These are phyloP conservation scores for Hippoglossus stenolepis DNA, from an alignment of 2,113 vertebrate genomes.

Conservation along the genomic window DNA sequence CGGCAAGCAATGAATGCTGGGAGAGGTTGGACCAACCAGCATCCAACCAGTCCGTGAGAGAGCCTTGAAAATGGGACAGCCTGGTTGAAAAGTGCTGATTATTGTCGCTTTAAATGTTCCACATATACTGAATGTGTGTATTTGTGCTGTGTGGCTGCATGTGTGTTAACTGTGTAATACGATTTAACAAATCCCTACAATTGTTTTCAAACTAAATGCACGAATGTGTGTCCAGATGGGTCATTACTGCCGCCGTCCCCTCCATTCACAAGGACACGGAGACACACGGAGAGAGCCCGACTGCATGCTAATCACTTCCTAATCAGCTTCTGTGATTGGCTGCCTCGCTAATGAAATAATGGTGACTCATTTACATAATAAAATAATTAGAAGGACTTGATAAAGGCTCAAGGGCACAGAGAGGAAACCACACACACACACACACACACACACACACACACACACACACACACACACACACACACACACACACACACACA, in stretches of 20 bases:
- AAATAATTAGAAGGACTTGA: slow-evolving; percentile 85
- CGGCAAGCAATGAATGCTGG: too few relatives aligned
- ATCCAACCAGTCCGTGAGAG: too few relatives aligned
- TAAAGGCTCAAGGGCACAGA: slow-evolving; percentile 84
- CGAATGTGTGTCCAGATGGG: slow-evolving; percentile 75
- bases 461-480: slow-evolving; percentile 12
- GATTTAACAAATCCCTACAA: slow-evolving; percentile 45
- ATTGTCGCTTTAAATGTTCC: too few relatives aligned
- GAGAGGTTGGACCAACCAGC: too few relatives aligned
- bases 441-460: slow-evolving; percentile 40
- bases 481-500: slow-evolving; percentile 24
- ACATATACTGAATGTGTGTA: not conserved
- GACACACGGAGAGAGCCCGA: slow-evolving; percentile 34
- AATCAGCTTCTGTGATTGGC: slow-evolving; percentile 83
- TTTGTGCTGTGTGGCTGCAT: not conserved
- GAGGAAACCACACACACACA: slow-evolving; percentile 46
- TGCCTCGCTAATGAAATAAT: slow-evolving; percentile 86
- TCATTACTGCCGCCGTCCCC: slow-evolving; percentile 61
- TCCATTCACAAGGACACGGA: slow-evolving; percentile 71
- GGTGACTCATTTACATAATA: slow-evolving; percentile 85
- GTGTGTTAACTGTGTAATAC: slow-evolving; percentile 12
- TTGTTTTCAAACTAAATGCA: slow-evolving; percentile 45
- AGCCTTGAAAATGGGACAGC: too few relatives aligned
- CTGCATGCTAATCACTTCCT: slow-evolving; percentile 86
- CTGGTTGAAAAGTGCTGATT: too few relatives aligned